A percentile compares a stretch with the other conserved stretches of the same genome.
Conservation (phyloP, 2,113 vertebrate genomes). For the Alces alces region DNA sequence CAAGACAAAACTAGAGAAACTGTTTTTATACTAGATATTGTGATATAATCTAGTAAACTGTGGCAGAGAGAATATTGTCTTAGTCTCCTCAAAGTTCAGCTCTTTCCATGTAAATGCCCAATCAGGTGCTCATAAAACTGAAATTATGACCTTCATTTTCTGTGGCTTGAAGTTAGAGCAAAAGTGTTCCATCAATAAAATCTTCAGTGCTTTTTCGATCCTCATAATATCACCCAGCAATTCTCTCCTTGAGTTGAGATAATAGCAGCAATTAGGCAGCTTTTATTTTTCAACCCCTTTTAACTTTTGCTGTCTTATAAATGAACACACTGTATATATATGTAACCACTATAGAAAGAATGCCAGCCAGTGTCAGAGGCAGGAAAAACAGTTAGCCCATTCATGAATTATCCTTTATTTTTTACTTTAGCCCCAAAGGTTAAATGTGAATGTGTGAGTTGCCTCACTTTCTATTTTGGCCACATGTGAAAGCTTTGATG, state of each 20-base stretch:
- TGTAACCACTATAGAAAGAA: neutral
- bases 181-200: slow-evolving; percentile 72
- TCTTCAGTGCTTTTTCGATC: slow-evolving; percentile 68
- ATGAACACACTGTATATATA: slow-evolving; percentile 5
- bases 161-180: slow-evolving; percentile 53
- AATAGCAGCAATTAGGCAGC: slow-evolving; percentile 70
- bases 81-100: slow-evolving; percentile 13
- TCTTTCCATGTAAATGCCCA: slow-evolving; percentile 56
- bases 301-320: slow-evolving; percentile 68
- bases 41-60: neutral
- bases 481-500: slow-evolving; percentile 22
- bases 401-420: slow-evolving; percentile 65
- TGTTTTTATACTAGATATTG: neutral
- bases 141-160: slow-evolving; percentile 71
- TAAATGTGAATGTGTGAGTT: slow-evolving; percentile 42
- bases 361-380: neutral
- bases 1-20: neutral
- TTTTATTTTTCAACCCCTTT: slow-evolving; percentile 74
- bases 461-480: slow-evolving; percentile 31
- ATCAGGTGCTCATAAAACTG: slow-evolving; percentile 58
- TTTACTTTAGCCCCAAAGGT: slow-evolving; percentile 54
- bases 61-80: neutral
- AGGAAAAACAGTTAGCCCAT: slow-evolving; percentile 42
- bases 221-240: slow-evolving; percentile 63
- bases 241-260: slow-evolving; percentile 65